Conservation (phyloP, 2,888 invertebrate genomes). For the Mactromeris polynyma region DNA sequence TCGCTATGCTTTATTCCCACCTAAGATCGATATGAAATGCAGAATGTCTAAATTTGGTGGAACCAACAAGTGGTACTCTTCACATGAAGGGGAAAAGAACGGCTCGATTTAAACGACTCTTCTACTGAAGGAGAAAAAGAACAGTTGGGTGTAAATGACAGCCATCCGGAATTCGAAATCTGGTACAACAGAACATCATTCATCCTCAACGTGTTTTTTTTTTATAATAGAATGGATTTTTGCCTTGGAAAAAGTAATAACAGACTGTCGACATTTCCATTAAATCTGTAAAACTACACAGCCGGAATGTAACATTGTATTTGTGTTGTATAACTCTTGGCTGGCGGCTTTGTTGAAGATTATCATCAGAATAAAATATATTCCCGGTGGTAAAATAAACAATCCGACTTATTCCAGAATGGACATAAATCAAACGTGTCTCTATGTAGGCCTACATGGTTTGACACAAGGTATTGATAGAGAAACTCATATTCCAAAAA, state of each 20-base stretch:
- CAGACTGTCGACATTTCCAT: not conserved
- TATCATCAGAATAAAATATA: not conserved
- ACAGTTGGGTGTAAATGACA: too few species aligned
- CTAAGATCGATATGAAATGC: too few species aligned
- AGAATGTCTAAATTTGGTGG: not conserved
- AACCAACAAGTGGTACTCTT: not conserved
- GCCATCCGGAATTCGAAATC: not conserved
- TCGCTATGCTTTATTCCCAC: too few species aligned
- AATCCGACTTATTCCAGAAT: too few species aligned
- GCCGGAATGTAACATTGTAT: not conserved
- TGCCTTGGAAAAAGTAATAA: not conserved
- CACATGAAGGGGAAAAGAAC: not conserved
- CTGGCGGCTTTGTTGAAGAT: not conserved
- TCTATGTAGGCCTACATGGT: too few species aligned
- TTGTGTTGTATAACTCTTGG: not conserved
- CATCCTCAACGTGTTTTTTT: not conserved
- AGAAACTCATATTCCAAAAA: too few species aligned
- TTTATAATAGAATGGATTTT: not conserved
- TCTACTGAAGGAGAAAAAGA: too few species aligned
- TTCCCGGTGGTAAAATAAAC: not conserved
- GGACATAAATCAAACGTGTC: too few species aligned
- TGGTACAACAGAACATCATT: not conserved
- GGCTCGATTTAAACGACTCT: not conserved
- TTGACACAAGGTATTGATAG: too few species aligned
- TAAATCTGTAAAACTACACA: not conserved